Percentiles rank a stretch among this genome's conserved stretches.
These are phyloP conservation scores for Peromyscus leucopus DNA, from an alignment of 2,113 vertebrate genomes.

Conservation along the genomic window DNA sequence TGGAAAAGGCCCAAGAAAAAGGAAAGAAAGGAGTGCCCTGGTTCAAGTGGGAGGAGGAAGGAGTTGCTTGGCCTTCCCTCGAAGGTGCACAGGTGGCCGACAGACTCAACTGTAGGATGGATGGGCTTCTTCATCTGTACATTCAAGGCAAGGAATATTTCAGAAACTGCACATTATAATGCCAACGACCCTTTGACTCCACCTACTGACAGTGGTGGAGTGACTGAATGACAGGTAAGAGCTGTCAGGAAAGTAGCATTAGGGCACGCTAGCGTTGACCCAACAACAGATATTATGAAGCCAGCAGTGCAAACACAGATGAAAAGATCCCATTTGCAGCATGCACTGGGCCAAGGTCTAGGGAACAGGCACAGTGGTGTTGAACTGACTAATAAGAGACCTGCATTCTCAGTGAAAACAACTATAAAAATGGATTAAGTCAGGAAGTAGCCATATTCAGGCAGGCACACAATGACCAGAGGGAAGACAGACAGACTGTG, in stretches of 20 bases:
- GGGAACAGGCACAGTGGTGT: not conserved
- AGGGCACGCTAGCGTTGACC: not conserved
- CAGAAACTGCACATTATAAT: not conserved
- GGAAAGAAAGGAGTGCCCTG: too few relatives aligned
- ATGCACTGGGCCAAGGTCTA: not conserved
- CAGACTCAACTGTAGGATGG: not conserved
- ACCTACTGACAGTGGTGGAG: not conserved
- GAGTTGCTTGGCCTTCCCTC: too few relatives aligned
- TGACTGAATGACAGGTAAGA: not conserved
- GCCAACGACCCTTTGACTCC: not conserved
- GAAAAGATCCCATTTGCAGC: not conserved
- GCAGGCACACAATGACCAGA: not conserved
- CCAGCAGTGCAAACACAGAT: not conserved
- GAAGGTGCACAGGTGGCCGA: not conserved
- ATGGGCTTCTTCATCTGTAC: not conserved
- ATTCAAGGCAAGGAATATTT: not conserved
- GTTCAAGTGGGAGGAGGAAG: fast-evolving
- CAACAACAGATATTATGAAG: not conserved
- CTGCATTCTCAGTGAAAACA: not conserved
- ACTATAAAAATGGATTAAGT: not conserved
- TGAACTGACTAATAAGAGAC: not conserved
- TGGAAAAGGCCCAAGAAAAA: not conserved
- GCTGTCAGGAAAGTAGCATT: not conserved
- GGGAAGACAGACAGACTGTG: not conserved
- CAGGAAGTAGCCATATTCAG: not conserved